Percentiles rank a stretch among this genome's conserved stretches.
phyloP scores from a whole-genome alignment of 2,113 vertebrate species.

The Amazona guildingii region DNA sequence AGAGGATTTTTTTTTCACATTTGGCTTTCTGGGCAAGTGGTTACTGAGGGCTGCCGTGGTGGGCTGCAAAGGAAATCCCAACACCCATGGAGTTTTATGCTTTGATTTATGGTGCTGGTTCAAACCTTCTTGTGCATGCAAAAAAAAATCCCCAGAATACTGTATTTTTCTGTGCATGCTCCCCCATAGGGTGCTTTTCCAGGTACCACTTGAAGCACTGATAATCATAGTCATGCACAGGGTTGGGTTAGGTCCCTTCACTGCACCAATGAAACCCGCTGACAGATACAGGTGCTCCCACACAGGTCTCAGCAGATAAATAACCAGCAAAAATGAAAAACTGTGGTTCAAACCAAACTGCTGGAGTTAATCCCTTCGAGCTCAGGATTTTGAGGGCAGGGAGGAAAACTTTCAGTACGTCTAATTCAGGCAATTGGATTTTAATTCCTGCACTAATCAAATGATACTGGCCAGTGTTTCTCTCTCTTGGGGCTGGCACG shows the following conservation, averaged over 20 bases:
- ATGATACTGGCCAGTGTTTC: neutral
- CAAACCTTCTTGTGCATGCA: neutral
- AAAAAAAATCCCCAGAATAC: neutral
- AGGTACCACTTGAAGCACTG: neutral
- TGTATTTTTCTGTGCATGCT: neutral
- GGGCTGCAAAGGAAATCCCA: neutral
- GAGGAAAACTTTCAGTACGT: neutral
- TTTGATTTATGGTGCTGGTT: neutral
- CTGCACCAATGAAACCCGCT: rapidly evolving
- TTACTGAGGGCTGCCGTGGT: neutral
- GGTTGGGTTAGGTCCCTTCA: neutral
- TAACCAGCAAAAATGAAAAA: neutral
- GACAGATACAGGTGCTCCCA: neutral
- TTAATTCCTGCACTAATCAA: neutral
- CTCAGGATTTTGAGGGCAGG: neutral
- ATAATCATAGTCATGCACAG: rapidly evolving
- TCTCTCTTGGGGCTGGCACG: neutral
- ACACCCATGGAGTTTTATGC: neutral
- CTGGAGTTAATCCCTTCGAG: neutral
- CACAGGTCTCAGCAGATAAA: neutral
- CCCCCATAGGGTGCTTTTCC: neutral
- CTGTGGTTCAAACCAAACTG: neutral
- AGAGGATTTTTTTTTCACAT: neutral
- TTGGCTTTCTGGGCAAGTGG: neutral
- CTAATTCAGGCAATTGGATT: neutral